A percentile compares a stretch with the other conserved stretches of the same genome.
These are phyloP conservation scores for Acanthacorydalis orientalis DNA, from an alignment of 2,888 invertebrate species.

Conservation along the genomic window DNA sequence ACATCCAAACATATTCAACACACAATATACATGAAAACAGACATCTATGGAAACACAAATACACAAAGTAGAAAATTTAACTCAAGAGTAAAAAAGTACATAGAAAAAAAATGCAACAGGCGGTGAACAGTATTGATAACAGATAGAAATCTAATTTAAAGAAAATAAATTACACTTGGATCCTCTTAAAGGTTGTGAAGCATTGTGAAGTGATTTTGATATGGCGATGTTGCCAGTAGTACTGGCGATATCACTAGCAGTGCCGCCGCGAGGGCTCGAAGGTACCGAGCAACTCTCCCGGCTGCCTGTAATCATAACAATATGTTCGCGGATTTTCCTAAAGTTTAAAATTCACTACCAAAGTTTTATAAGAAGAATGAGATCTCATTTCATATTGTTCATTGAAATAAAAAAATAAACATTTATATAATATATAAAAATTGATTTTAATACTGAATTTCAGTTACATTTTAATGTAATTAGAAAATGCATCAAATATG, in stretches of 20 bases:
- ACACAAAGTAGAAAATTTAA: no score
- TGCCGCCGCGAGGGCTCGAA: slow-evolving; percentile 52
- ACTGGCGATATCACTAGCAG: slow-evolving; percentile 20
- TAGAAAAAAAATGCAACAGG: not conserved
- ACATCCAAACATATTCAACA: no score
- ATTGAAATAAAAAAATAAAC: not conserved
- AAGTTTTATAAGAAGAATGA: not conserved
- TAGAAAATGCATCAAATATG: no score
- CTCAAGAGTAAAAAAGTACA: no score
- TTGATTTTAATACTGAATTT: no score
- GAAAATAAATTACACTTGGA: slow-evolving; percentile 51
- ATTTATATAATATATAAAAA: not conserved
- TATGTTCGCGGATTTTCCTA: slow-evolving; percentile 19
- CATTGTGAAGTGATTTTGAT: slow-evolving; percentile 39
- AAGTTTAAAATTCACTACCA: no score
- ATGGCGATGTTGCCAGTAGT: slow-evolving; percentile 26
- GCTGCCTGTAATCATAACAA: slow-evolving; percentile 38
- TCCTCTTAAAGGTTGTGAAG: slow-evolving; percentile 63
- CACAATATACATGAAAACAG: no score
- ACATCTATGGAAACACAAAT: no score
- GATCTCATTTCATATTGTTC: not conserved
- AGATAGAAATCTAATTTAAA: no score
- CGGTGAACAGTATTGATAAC: slow-evolving; percentile 14
- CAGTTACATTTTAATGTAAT: no score
- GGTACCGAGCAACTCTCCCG: slow-evolving; percentile 36